Conservation (phyloP, 2,113 vertebrate genomes). For the Microcebus lehilahytsara region DNA sequence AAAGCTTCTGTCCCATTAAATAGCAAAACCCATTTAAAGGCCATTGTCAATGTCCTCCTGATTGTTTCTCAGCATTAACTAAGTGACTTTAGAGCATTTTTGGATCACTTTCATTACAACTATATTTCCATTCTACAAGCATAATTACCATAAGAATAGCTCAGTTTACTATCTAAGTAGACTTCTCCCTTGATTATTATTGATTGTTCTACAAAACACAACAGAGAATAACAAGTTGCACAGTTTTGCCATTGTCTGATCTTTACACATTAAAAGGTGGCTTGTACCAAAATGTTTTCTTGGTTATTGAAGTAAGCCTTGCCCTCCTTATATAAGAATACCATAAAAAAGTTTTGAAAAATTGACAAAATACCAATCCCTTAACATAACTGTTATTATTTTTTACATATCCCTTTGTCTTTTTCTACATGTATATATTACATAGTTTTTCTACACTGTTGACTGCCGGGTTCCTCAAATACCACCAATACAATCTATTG, state of each 20-base stretch:
- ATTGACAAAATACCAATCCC: background rate
- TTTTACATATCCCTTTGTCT: background rate
- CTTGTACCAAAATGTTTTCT: background rate
- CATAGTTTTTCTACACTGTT: background rate
- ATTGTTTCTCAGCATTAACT: conserved; percentile 49
- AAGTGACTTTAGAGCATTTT: background rate
- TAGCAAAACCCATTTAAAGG: conserved; percentile 2
- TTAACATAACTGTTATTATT: background rate
- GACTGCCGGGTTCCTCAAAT: background rate
- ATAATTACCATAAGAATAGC: conserved; percentile 22
- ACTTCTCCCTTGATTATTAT: background rate
- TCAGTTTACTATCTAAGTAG: background rate
- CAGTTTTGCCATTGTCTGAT: background rate
- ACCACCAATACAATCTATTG: background rate
- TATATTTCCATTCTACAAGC: background rate
- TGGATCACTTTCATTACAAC: conserved; percentile 18
- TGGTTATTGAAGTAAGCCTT: background rate
- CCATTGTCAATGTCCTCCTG: background rate
- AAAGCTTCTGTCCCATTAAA: background rate
- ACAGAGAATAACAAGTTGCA: background rate
- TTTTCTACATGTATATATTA: background rate
- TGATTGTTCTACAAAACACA: conserved; percentile 20
- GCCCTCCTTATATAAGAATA: background rate
- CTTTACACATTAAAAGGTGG: conserved; percentile 4
- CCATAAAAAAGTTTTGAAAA: background rate